Evolutionary conservation across 2,888 invertebrate species (phyloP).

Genomic region (Acanthococcus lagerstroemiae): DNA sequence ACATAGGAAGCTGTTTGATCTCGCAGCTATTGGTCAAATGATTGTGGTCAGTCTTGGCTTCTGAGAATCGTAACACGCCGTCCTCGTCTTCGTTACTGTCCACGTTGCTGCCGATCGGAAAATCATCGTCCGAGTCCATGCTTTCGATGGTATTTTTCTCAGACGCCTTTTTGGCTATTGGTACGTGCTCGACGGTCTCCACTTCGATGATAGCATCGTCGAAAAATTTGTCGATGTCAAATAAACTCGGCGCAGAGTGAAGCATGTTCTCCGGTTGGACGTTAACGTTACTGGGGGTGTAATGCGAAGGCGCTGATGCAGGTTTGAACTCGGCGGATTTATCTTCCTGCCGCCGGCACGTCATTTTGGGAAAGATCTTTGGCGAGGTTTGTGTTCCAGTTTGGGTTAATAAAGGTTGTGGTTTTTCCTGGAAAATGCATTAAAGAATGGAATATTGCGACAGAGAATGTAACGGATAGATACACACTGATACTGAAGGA

Average conservation of each 20-base stretch:
- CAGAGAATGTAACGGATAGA: no score
- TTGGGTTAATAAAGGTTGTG: constrained; percentile 45
- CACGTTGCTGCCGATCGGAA: constrained; percentile 6
- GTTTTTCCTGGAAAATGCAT: constrained; percentile 2
- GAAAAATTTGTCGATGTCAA: neutral
- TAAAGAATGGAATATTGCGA: neutral
- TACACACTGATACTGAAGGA: neutral
- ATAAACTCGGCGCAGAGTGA: neutral
- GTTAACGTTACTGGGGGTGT: neutral
- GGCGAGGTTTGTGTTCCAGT: constrained; percentile 64
- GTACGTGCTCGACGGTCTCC: neutral
- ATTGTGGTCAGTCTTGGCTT: no score
- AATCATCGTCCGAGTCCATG: constrained; percentile 9
- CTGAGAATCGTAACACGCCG: no score
- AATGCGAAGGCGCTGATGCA: neutral
- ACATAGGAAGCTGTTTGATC: no score
- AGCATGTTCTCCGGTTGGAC: neutral
- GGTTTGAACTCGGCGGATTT: neutral
- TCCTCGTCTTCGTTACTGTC: constrained; percentile 4
- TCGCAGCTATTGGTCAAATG: no score
- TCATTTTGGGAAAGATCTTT: constrained; percentile 40
- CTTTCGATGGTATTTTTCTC: constrained; percentile 3
- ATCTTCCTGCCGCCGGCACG: neutral
- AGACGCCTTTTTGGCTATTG: neutral
- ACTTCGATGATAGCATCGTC: neutral